These are phyloP conservation scores for Onychorhynchus coronatus DNA, from an alignment of 2,113 vertebrate genomes.

Conservation along the genomic window DNA sequence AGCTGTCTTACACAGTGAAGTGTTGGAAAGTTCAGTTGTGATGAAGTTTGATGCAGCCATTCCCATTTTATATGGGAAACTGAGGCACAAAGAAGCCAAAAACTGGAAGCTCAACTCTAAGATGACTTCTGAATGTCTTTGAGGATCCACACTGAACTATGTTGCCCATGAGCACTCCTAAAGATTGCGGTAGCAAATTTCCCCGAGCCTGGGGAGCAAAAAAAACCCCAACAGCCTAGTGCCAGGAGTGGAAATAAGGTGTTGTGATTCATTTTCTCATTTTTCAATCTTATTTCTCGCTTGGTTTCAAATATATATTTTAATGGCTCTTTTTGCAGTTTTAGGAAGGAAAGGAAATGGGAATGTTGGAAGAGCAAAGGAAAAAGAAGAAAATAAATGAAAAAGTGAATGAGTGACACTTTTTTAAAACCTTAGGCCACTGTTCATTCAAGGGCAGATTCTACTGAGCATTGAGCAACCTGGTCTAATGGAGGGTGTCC, in stretches of 20 bases:
- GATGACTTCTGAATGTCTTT: not conserved
- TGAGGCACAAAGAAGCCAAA: not conserved
- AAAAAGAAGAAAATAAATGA: not conserved
- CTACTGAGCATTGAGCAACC: not conserved
- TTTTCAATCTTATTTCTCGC: not conserved
- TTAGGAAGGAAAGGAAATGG: not conserved
- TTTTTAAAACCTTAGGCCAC: not conserved
- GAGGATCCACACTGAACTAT: fast-evolving
- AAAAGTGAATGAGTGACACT: not conserved
- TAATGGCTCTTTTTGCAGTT: not conserved
- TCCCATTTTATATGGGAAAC: not conserved
- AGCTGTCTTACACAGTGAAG: not conserved
- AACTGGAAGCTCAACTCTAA: fast-evolving
- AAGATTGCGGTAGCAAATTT: not conserved
- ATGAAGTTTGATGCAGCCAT: not conserved
- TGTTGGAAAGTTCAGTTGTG: not conserved
- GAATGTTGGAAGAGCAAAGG: not conserved
- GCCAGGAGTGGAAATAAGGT: not conserved
- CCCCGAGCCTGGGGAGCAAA: not conserved
- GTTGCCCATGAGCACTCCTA: not conserved
- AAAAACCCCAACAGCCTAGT: not conserved
- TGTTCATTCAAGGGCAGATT: not conserved
- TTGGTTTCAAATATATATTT: not conserved
- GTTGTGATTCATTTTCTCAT: not conserved
- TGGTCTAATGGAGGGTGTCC: not conserved